phyloP scores from a whole-genome alignment of 1,140 invertebrate genomes.

The Hycleus cichorii region DNA sequence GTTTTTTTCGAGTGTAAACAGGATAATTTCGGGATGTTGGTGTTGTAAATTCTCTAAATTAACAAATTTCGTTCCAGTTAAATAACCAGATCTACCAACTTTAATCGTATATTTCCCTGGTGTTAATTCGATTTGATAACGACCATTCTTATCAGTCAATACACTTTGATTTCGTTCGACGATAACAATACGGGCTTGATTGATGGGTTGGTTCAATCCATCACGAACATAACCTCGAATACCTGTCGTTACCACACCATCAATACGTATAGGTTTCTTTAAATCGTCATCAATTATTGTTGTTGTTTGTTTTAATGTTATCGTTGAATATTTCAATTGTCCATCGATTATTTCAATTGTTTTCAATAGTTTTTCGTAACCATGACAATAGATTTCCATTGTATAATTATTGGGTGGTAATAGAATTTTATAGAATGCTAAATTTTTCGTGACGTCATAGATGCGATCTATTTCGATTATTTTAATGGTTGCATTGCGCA shows the following conservation, averaged over 20 bases:
- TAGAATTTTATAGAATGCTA: constrained; percentile 61
- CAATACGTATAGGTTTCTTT: constrained; percentile 13
- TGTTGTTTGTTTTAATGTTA: constrained; percentile 4
- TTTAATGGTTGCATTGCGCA: constrained; percentile 62
- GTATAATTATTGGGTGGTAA: constrained; percentile 57
- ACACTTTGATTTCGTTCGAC: constrained; percentile 41
- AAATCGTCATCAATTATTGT: not conserved
- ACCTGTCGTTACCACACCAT: constrained; percentile 15
- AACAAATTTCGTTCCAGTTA: constrained; percentile 47
- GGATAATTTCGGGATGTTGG: constrained; percentile 45
- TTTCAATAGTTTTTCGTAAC: constrained; percentile 46
- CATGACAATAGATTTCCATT: constrained; percentile 50
- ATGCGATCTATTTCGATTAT: constrained; percentile 50
- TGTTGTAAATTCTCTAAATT: constrained; percentile 39
- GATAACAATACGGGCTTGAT: constrained; percentile 49
- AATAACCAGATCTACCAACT: constrained; percentile 50
- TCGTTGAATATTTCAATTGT: constrained; percentile 4
- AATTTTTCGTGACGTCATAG: constrained; percentile 56
- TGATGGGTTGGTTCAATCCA: constrained; percentile 49
- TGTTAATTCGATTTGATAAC: constrained; percentile 49
- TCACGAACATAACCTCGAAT: constrained; percentile 50
- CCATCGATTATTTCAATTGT: constrained; percentile 37
- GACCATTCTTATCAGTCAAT: constrained; percentile 47
- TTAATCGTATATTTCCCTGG: constrained; percentile 50
- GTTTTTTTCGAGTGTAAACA: constrained; percentile 60